A percentile compares a stretch with the other conserved stretches of the same genome.
Evolutionary conservation across 2,113 vertebrate species (phyloP).

Genomic region (Syngnathoides biaculeatus): DNA sequence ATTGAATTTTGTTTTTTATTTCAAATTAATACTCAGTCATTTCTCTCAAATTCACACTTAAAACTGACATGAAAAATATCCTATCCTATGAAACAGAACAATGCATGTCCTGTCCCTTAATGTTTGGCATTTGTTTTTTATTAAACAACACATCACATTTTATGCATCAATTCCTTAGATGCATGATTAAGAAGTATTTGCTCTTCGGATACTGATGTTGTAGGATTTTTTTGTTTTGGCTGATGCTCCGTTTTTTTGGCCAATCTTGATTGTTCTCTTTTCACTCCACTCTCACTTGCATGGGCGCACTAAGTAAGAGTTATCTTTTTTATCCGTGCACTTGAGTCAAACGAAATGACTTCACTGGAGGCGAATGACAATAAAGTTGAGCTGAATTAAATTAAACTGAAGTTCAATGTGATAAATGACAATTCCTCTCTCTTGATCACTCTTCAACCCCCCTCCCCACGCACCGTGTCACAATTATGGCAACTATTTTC

Average conservation of each 20-base stretch:
- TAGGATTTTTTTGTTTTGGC: constrained; percentile 14
- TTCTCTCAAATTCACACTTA: constrained; percentile 9
- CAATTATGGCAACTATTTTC: constrained; percentile 20
- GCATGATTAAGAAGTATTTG: not conserved
- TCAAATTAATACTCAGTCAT: not conserved
- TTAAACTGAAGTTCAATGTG: constrained; percentile 42
- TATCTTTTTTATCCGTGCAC: constrained; percentile 9
- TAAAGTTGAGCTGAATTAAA: constrained; percentile 49
- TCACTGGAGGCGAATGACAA: constrained; percentile 43
- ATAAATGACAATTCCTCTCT: constrained; percentile 40
- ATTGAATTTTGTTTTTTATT: not conserved
- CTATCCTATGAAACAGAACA: not conserved
- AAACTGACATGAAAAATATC: not conserved
- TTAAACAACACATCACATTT: constrained; percentile 9
- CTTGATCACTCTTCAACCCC: constrained; percentile 22
- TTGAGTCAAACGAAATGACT: constrained; percentile 30
- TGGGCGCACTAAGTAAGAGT: constrained; percentile 1
- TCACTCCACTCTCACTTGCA: constrained; percentile 16
- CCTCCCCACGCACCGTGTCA: constrained; percentile 11
- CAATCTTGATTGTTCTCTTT: constrained; percentile 10
- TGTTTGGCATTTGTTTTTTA: constrained; percentile 8
- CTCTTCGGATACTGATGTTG: not conserved
- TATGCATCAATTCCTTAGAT: not conserved
- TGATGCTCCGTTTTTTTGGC: constrained; percentile 8
- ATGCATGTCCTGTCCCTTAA: not conserved